Percentiles rank a stretch among this genome's conserved stretches.
Conservation (phyloP, 2,113 vertebrate genomes). For the Aegotheles bennettii region DNA sequence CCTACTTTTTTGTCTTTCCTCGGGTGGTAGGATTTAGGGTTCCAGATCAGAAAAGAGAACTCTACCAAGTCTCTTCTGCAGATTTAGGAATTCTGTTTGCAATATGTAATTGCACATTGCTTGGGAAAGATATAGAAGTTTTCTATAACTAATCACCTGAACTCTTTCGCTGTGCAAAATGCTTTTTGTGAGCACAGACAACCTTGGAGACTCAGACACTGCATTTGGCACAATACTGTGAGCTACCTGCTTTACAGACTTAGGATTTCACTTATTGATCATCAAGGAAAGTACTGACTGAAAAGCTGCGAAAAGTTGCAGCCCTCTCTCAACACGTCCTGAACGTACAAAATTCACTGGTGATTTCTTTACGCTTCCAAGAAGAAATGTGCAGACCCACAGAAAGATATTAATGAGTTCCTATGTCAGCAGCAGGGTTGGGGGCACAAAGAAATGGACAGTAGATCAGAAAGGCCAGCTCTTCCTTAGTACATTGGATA, state of each 20-base stretch:
- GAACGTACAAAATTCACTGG: background rate
- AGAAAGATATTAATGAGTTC: background rate
- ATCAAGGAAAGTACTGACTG: background rate
- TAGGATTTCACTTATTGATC: background rate
- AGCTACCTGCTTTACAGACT: background rate
- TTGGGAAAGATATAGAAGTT: background rate
- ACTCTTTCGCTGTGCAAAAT: background rate
- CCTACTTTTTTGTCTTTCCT: background rate
- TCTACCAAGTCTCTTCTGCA: background rate
- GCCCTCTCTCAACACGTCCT: background rate
- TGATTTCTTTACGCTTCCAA: background rate
- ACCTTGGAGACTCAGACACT: background rate
- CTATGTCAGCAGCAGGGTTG: background rate
- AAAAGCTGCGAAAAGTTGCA: background rate
- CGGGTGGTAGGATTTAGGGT: background rate
- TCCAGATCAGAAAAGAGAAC: background rate
- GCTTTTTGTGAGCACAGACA: background rate
- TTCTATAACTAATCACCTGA: background rate
- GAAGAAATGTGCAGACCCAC: background rate
- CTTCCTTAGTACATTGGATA: background rate
- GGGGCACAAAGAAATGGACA: background rate
- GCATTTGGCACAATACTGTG: background rate
- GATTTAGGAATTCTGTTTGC: background rate
- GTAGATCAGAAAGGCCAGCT: background rate
- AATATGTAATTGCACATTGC: background rate